Evolutionary conservation across 2,888 invertebrate genomes (phyloP).

Genomic region (Aporophyla lueneburgensis): DNA sequence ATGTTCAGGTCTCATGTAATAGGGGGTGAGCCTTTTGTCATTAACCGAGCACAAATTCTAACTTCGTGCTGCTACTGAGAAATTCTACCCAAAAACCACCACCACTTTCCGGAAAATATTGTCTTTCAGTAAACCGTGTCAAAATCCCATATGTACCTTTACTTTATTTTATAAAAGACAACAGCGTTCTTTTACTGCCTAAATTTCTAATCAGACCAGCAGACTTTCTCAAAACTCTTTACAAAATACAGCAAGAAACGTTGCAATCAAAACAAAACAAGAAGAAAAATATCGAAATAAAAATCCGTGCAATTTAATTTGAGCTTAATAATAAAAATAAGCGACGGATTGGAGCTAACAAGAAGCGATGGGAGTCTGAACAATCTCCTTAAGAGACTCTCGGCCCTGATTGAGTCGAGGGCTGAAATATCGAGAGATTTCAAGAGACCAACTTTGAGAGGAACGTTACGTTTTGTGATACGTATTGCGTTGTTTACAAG

Average conservation of each 20-base stretch:
- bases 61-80: too few relatives aligned
- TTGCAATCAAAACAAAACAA: not conserved
- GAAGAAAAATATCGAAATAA: conserved; percentile 36
- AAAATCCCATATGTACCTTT: not conserved
- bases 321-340: conserved; percentile 71
- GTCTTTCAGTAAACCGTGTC: not conserved
- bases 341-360: conserved; percentile 68
- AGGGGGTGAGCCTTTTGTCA: too few relatives aligned
- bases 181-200: not conserved
- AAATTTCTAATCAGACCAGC: not conserved
- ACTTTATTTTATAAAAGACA: too few relatives aligned
- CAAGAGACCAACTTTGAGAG: conserved; percentile 58
- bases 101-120: too few relatives aligned
- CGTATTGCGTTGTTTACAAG: conserved; percentile 3
- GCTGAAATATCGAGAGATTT: conserved; percentile 69
- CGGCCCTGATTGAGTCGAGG: conserved; percentile 70
- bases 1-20: too few relatives aligned
- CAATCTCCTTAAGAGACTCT: conserved; percentile 71
- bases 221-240: not conserved
- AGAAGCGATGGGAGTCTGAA: conserved; percentile 72
- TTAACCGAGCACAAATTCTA: too few relatives aligned
- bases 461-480: conserved; percentile 39
- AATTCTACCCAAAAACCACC: too few relatives aligned
- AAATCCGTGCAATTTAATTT: conserved; percentile 65
- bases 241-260: conserved; percentile 4